A percentile compares a stretch with the other conserved stretches of the same genome.
phyloP scores from a whole-genome alignment of 2,888 invertebrate genomes.

The Nebria brevicollis region DNA sequence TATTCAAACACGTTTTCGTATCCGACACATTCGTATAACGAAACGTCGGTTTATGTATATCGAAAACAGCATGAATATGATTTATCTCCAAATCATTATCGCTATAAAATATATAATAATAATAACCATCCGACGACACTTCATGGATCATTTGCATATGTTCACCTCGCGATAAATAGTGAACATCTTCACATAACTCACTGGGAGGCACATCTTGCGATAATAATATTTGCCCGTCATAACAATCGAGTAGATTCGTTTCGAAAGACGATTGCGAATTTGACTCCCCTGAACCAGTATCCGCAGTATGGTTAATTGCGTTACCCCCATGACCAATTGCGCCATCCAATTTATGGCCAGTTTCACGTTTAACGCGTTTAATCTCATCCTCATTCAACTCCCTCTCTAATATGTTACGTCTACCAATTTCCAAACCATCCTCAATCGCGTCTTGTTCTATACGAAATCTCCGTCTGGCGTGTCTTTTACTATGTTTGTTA shows the following conservation, averaged over 20 bases:
- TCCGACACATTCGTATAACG: slow-evolving; percentile 76
- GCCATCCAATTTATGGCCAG: slow-evolving; percentile 68
- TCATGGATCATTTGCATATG: slow-evolving; percentile 78
- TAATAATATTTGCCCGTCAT: slow-evolving; percentile 78
- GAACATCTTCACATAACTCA: slow-evolving; percentile 73
- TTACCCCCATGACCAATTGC: slow-evolving; percentile 84
- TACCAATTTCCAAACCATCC: background rate
- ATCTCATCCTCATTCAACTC: slow-evolving; percentile 26
- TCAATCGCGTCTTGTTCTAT: slow-evolving; percentile 24
- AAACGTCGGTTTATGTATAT: slow-evolving; percentile 86
- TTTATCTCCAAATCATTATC: slow-evolving; percentile 84
- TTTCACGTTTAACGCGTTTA: slow-evolving; percentile 25
- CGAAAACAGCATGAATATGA: slow-evolving; percentile 84
- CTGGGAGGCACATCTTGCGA: slow-evolving; percentile 78
- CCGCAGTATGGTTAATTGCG: slow-evolving; percentile 67
- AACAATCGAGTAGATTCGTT: slow-evolving; percentile 78
- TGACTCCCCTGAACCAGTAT: slow-evolving; percentile 66
- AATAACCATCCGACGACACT: slow-evolving; percentile 81
- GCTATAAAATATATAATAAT: slow-evolving; percentile 90
- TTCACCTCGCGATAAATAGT: slow-evolving; percentile 74
- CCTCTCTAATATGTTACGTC: background rate
- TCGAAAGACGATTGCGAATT: slow-evolving; percentile 84
- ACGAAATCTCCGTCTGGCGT: slow-evolving; percentile 47
- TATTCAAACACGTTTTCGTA: slow-evolving; percentile 77
- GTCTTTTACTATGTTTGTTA: slow-evolving; percentile 47